Percentiles rank a stretch among this genome's conserved stretches.
These are phyloP conservation scores for Ophion ventricosus DNA, from an alignment of 2,888 invertebrate species.

Conservation along the genomic window DNA sequence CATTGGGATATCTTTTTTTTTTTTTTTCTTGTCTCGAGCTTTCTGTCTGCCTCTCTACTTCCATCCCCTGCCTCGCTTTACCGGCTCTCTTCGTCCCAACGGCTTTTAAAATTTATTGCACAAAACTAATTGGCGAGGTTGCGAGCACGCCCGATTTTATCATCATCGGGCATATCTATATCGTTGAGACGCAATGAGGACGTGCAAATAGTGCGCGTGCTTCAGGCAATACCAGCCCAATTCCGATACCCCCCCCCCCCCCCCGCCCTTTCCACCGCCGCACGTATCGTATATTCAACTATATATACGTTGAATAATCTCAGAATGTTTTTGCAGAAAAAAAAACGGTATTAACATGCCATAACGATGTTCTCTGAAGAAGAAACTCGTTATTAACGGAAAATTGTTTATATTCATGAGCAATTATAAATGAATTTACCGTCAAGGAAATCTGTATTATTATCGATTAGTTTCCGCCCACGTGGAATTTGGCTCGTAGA, in stretches of 20 bases:
- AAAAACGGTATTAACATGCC: too few species aligned
- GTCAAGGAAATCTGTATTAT: too few species aligned
- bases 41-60: not conserved
- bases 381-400: too few species aligned
- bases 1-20: constrained; percentile 26
- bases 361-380: too few species aligned
- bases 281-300: not conserved
- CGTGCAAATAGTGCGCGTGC: constrained; percentile 38
- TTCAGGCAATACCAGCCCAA: constrained; percentile 12
- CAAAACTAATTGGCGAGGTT: constrained; percentile 62
- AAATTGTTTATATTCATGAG: too few species aligned
- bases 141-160: constrained; percentile 53
- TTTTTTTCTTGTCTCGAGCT: constrained; percentile 18
- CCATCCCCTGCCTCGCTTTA: not conserved
- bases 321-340: too few species aligned
- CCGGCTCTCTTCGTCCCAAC: not conserved
- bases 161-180: not conserved
- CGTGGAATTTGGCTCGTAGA: too few species aligned
- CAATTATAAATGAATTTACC: too few species aligned
- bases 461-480: too few species aligned
- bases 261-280: too few species aligned
- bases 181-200: constrained; percentile 9
- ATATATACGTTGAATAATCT: not conserved
- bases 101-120: constrained; percentile 49
- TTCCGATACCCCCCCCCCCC: not conserved